phyloP scores from a whole-genome alignment of 2,888 invertebrate genomes.

The Synanthedon tipuliformis region DNA sequence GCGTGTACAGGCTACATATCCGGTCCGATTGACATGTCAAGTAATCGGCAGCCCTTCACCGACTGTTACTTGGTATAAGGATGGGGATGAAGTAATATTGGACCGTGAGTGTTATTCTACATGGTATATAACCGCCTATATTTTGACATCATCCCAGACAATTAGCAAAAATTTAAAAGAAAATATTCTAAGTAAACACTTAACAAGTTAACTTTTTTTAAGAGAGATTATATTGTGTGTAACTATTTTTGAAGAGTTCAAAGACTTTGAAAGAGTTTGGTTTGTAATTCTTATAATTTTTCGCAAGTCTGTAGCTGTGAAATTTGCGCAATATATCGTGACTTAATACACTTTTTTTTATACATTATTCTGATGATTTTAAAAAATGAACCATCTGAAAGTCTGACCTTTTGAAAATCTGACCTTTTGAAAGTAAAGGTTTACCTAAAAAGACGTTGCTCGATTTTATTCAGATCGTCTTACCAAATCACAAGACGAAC shows the following conservation, averaged over 20 bases:
- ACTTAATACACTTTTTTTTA: too few species aligned
- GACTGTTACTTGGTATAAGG: constrained; percentile 85
- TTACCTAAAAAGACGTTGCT: neutral
- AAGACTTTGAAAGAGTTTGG: too few species aligned
- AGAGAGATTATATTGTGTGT: too few species aligned
- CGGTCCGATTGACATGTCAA: constrained; percentile 88
- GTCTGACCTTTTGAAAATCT: too few species aligned
- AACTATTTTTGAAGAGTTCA: too few species aligned
- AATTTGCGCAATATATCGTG: too few species aligned
- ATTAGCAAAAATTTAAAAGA: neutral
- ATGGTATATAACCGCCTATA: neutral
- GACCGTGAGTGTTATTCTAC: constrained; percentile 58
- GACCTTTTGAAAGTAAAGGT: too few species aligned
- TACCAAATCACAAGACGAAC: constrained; percentile 75
- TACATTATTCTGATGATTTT: too few species aligned
- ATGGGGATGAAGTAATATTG: constrained; percentile 72
- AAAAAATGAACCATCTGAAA: too few species aligned
- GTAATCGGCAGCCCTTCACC: constrained; percentile 82
- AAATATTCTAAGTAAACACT: neutral
- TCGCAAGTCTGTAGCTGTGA: too few species aligned
- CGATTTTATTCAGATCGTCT: constrained; percentile 34
- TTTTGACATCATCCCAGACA: neutral
- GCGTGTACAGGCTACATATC: constrained; percentile 85
- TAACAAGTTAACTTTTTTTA: too few species aligned
- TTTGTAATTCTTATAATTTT: too few species aligned